phyloP scores from a whole-genome alignment of 2,113 vertebrate genomes.

The Chamaea fasciata region DNA sequence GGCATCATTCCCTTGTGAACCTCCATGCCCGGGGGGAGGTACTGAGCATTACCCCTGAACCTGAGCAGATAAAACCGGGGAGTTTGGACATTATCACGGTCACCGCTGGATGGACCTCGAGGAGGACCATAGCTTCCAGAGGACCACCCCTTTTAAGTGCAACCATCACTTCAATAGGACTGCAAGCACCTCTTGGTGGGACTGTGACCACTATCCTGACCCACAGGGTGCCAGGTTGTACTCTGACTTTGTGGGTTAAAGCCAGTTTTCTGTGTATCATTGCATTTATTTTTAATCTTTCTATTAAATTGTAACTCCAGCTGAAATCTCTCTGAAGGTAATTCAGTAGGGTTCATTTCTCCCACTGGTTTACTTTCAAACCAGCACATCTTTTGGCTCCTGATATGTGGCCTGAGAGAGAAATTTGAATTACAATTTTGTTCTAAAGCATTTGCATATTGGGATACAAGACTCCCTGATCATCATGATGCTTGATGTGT shows the following conservation, averaged over 20 bases:
- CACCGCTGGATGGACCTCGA: not conserved
- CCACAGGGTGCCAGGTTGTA: too few species aligned
- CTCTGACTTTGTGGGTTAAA: not conserved
- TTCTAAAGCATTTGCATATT: not conserved
- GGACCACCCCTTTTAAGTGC: not conserved
- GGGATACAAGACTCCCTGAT: not conserved
- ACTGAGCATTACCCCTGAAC: not conserved
- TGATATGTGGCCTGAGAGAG: rapidly evolving
- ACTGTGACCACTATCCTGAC: not conserved
- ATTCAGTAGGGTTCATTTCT: not conserved
- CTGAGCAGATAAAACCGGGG: not conserved
- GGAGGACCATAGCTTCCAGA: not conserved
- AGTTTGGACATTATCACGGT: not conserved
- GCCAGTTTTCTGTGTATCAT: not conserved
- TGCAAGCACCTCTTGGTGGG: not conserved
- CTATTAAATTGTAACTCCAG: not conserved
- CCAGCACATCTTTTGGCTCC: not conserved
- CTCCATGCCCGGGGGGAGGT: not conserved
- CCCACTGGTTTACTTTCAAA: not conserved
- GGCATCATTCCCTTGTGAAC: not conserved
- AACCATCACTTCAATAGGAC: not conserved
- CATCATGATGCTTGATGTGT: not conserved
- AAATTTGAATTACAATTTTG: not conserved
- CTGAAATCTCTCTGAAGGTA: not conserved
- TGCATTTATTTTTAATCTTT: not conserved